Base-by-base conservation (phyloP, 2,113 vertebrate genomes). In the Engystomops pustulosus region DNA sequence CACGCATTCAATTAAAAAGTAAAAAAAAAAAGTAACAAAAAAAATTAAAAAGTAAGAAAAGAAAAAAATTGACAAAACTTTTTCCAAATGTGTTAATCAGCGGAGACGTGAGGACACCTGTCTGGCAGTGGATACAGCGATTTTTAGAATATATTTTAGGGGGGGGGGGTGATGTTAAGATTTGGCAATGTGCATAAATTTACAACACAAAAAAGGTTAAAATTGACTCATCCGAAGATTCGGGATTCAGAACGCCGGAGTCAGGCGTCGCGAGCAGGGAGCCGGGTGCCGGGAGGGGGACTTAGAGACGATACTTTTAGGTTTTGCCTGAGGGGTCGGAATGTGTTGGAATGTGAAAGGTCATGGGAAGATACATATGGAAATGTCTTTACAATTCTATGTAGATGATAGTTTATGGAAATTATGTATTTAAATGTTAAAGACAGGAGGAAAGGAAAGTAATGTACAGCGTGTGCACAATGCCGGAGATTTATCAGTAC, bases 151-250 rank as follows among this genome's bases (percentile, higher is more conserved):
- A 17, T 20, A 6, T 47, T 47, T 81, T 51, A 38, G n/a, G 1
- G 8, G 0, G 10, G 23, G 23, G 14, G 32, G 36, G 55, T 65
- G 55, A 2, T 27, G 75, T 77, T 68, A 41, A 38, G 72, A 18
- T 68, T n/a, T 10, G 32, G 72, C 72, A 69, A 77, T 77, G 58
- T 69, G 82, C 82, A 84, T 84, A 84, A 77, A 84, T 84, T 84
- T 67, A 41, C 82, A 84, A 74, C 41, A 27, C 58, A 77, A 23
- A n/a, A 84, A 77, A 84, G 82, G 82, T 84, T 84, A 84, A 69
- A 17, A 7, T 71, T 76, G 81, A 83, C 76, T 83, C 81, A 49
- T 74, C 51, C 32, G 20, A 18, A 45, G 81, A 75, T 55, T 17
- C n/a, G 18, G 30, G 49, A 65, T 20, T 20, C 36, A 25, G 65